Evolutionary conservation across 2,888 invertebrate genomes (phyloP).

Genomic region (Molorchus minor): DNA sequence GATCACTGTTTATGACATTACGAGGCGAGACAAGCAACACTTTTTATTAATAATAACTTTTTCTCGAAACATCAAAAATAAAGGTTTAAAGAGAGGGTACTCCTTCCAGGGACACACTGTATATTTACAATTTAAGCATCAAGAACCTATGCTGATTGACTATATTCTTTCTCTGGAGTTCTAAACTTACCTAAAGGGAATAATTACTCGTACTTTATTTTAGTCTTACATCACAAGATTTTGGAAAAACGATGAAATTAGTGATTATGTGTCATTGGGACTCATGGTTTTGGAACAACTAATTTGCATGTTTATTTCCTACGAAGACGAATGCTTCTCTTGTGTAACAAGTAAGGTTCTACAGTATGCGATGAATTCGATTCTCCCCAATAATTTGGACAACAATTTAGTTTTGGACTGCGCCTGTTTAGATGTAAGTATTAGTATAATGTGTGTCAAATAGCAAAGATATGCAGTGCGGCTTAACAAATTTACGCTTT

Average conservation of each 20-base stretch:
- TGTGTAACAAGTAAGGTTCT: slow-evolving; percentile 21
- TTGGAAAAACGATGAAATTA: slow-evolving; percentile 31
- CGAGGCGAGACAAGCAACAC: too few relatives aligned
- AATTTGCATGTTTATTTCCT: slow-evolving; percentile 12
- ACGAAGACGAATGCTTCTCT: slow-evolving; percentile 29
- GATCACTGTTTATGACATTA: too few relatives aligned
- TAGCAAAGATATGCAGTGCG: too few relatives aligned
- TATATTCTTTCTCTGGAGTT: too few relatives aligned
- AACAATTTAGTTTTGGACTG: neutral
- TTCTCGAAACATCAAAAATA: neutral
- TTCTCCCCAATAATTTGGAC: neutral
- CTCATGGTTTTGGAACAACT: slow-evolving; percentile 18
- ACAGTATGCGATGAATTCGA: slow-evolving; percentile 7
- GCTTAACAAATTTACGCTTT: too few relatives aligned
- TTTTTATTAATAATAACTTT: too few relatives aligned
- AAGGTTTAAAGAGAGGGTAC: neutral
- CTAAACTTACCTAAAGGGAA: too few relatives aligned
- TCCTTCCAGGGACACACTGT: too few relatives aligned
- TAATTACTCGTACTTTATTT: slow-evolving; percentile 16
- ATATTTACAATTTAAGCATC: too few relatives aligned
- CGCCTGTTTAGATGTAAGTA: slow-evolving; percentile 17
- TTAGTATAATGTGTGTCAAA: too few relatives aligned
- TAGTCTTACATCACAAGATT: slow-evolving; percentile 30
- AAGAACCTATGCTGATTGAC: too few relatives aligned
- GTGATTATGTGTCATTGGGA: slow-evolving; percentile 15